Percentiles rank a stretch among this genome's conserved stretches.
Conservation (phyloP, 2,113 vertebrate species). For the Lethenteron reissneri region DNA sequence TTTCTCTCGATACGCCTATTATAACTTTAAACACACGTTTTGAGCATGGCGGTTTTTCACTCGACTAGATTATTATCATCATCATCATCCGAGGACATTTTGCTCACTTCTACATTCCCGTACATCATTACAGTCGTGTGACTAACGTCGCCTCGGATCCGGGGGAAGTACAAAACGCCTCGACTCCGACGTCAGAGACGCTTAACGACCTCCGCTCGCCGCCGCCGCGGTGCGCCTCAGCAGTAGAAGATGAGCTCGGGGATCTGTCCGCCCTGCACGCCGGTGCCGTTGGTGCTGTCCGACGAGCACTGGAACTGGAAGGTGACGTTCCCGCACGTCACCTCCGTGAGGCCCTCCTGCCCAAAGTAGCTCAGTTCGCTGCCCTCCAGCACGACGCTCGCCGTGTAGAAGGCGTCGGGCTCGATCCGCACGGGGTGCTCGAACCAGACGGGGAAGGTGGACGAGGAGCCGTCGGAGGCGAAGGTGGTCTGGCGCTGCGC, state of each 20-base stretch:
- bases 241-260: conserved; percentile 96
- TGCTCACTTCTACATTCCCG: too few species aligned
- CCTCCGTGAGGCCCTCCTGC: conserved; percentile 96
- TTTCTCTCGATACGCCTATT: too few species aligned
- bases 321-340: conserved; percentile 73
- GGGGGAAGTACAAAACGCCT: too few species aligned
- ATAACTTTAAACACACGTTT: too few species aligned
- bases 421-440: conserved; percentile 92
- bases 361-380: conserved; percentile 91
- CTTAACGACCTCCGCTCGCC: too few species aligned
- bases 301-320: conserved; percentile 98
- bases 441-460: conserved; percentile 70
- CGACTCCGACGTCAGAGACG: too few species aligned
- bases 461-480: conserved; percentile 67
- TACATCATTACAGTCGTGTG: too few species aligned
- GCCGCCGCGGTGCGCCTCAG: conserved; percentile 18
- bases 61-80: too few species aligned
- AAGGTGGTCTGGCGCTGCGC: conserved; percentile 65
- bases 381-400: conserved; percentile 68
- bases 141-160: too few species aligned
- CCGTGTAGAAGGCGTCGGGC: conserved; percentile 78
- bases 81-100: too few species aligned
- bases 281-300: conserved; percentile 89
- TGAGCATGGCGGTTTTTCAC: too few species aligned
- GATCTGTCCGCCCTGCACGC: conserved; percentile 91